A percentile compares a stretch with the other conserved stretches of the same genome.
Evolutionary conservation across 2,888 invertebrate species (phyloP).

Genomic region (Catocala sponsa): DNA sequence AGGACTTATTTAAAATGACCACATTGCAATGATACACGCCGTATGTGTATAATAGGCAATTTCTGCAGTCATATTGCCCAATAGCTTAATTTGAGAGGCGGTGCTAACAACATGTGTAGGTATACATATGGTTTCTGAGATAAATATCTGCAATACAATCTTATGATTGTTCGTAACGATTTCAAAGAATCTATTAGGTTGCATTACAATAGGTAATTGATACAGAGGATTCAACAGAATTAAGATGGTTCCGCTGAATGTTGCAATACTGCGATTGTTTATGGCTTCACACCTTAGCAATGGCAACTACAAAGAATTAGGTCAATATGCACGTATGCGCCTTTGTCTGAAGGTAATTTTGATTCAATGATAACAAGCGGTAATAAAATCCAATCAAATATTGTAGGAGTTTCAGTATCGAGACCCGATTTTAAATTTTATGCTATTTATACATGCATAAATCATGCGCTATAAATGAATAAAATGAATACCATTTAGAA

Average conservation of each 20-base stretch:
- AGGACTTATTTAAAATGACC: no score
- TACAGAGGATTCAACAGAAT: slow-evolving; percentile 63
- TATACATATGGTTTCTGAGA: slow-evolving; percentile 10
- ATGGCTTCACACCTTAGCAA: slow-evolving; percentile 58
- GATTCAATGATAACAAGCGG: background rate
- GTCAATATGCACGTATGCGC: slow-evolving; percentile 29
- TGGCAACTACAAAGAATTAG: slow-evolving; percentile 53
- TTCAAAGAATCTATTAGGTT: slow-evolving; percentile 50
- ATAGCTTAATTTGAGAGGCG: slow-evolving; percentile 5
- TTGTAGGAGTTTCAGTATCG: no score
- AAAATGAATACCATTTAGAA: no score
- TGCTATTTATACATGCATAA: no score
- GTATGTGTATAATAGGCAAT: background rate
- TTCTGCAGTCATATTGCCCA: slow-evolving; percentile 1
- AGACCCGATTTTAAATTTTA: no score
- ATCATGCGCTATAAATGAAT: no score
- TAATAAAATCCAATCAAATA: background rate
- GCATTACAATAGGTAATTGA: slow-evolving; percentile 60
- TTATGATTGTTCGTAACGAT: slow-evolving; percentile 29
- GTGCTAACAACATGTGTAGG: slow-evolving; percentile 9
- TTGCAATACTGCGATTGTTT: slow-evolving; percentile 55
- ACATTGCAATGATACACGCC: no score
- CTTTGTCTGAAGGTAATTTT: background rate
- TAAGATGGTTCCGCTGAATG: slow-evolving; percentile 48
- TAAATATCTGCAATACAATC: slow-evolving; percentile 14